phyloP scores from a whole-genome alignment of 2,888 invertebrate genomes.

The Myopa testacea region DNA sequence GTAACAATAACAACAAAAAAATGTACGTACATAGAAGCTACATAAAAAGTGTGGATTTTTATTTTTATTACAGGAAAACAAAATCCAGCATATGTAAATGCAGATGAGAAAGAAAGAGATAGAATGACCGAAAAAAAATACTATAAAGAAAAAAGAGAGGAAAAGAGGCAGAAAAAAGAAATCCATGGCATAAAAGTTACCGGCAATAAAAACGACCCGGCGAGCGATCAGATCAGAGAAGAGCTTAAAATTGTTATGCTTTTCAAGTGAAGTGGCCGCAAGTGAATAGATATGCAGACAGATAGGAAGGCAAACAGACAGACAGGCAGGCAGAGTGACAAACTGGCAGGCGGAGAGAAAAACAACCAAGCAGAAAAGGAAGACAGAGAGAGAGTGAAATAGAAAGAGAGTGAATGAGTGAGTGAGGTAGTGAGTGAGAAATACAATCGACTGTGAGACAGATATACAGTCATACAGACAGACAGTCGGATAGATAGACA shows the following conservation, averaged over 20 bases:
- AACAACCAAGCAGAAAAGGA: not conserved
- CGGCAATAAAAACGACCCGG: not conserved
- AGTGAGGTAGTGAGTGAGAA: no score
- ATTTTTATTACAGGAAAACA: no score
- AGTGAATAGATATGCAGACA: not conserved
- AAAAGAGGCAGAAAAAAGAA: not conserved
- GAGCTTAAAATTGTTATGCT: not conserved
- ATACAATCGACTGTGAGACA: no score
- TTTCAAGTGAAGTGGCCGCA: not conserved
- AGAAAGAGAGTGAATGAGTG: no score
- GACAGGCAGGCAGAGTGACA: not conserved
- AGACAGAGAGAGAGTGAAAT: not conserved
- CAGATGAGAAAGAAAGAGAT: no score
- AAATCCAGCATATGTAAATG: no score
- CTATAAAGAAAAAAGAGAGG: not conserved
- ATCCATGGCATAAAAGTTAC: not conserved
- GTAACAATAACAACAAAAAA: not conserved
- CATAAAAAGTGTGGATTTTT: no score
- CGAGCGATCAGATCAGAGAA: slow-evolving; percentile 5
- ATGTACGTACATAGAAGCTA: no score
- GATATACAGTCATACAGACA: not conserved
- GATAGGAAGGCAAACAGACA: not conserved
- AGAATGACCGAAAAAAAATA: no score
- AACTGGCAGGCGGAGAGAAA: not conserved
- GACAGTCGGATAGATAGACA: not conserved